These are phyloP conservation scores for Heterohyrax brucei DNA, from an alignment of 2,797 vertebrate species.

Conservation along the genomic window DNA sequence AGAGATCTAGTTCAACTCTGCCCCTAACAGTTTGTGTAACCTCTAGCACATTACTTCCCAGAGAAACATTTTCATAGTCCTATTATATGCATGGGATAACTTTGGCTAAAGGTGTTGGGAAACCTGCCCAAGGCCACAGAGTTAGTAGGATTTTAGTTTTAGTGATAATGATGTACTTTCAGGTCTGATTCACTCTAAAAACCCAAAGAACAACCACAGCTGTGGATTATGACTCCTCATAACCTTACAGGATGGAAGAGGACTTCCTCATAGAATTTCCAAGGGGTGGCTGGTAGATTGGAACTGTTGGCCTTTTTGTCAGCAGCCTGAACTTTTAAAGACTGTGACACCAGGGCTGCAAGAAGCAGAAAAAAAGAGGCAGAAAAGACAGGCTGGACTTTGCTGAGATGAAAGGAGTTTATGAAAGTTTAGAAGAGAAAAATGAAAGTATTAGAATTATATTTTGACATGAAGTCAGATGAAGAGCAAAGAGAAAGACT, in stretches of 20 bases:
- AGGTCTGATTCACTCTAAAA: conserved; percentile 45
- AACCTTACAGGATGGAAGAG: no score
- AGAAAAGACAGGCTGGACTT: not conserved
- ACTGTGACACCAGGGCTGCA: no score
- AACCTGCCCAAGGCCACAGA: not conserved
- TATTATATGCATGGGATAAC: not conserved
- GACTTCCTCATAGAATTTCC: no score
- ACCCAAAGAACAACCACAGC: not conserved
- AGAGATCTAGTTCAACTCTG: not conserved
- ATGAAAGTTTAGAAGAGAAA: not conserved
- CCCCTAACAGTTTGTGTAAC: not conserved
- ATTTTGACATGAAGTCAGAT: not conserved
- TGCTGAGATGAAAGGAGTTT: not conserved
- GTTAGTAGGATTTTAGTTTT: not conserved
- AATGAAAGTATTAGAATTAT: not conserved
- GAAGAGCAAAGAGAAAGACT: not conserved
- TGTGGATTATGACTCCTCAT: no score
- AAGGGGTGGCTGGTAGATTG: no score
- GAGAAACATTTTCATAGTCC: not conserved
- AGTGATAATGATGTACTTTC: not conserved
- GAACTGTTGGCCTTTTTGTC: no score
- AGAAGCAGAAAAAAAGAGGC: not conserved
- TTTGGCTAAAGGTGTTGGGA: not conserved
- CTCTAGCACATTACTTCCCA: not conserved
- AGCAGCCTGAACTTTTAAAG: no score